These are phyloP conservation scores for Brenthis daphne DNA, from an alignment of 2,888 invertebrate genomes.

Conservation along the genomic window DNA sequence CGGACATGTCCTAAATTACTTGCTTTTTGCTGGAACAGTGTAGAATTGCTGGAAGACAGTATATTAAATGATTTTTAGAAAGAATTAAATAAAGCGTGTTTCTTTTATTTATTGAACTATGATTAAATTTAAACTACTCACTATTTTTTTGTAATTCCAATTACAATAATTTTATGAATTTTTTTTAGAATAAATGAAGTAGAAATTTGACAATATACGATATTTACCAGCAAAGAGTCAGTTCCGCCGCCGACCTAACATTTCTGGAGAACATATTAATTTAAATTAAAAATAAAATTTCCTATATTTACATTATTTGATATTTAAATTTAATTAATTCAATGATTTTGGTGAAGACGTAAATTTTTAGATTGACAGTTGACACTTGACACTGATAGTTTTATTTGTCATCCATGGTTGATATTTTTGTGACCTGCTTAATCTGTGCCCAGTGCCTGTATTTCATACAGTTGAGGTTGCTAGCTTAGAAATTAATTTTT, in stretches of 20 bases:
- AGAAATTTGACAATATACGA: neutral
- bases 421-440: no score
- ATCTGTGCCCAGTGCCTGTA: no score
- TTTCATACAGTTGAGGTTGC: no score
- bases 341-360: constrained; percentile 17
- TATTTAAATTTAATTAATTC: constrained; percentile 5
- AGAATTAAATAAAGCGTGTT: no score
- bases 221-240: constrained; percentile 62
- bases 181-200: no score
- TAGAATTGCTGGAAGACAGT: constrained; percentile 46
- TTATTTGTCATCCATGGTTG: no score
- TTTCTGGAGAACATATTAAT: constrained; percentile 72
- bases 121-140: no score
- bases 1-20: constrained; percentile 46
- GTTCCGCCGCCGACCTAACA: constrained; percentile 65
- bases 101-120: no score
- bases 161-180: neutral
- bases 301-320: constrained; percentile 56
- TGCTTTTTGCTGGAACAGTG: constrained; percentile 41
- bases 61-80: constrained; percentile 8
- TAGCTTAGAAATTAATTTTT: no score
- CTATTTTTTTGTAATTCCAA: no score
- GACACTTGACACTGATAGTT: neutral
- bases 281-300: constrained; percentile 41
- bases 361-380: constrained; percentile 6